These are phyloP conservation scores for Sphaeridia pumilis DNA, from an alignment of 2,888 invertebrate species.

Conservation along the genomic window DNA sequence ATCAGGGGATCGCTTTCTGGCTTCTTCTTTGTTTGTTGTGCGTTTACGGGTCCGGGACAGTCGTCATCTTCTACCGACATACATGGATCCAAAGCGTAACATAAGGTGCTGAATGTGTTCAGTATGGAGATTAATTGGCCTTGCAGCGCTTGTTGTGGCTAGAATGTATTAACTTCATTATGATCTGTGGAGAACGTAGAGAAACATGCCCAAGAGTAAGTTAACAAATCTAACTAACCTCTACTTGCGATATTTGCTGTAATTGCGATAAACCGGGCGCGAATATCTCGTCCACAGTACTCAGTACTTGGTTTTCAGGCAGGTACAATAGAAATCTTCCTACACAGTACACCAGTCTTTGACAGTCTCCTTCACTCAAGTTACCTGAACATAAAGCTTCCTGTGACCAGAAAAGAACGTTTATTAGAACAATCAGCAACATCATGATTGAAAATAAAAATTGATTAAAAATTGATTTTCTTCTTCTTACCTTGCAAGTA, in stretches of 20 bases:
- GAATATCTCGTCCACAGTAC: conserved; percentile 34
- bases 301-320: conserved; percentile 30
- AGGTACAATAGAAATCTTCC: conserved; percentile 31
- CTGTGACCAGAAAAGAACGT: conserved; percentile 15
- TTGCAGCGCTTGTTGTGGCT: conserved; percentile 29
- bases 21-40: conserved; percentile 16
- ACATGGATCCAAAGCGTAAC: conserved; percentile 28
- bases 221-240: conserved; percentile 16
- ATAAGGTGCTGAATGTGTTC: conserved; percentile 32
- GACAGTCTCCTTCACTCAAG: conserved; percentile 26
- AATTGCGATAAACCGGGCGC: conserved; percentile 29
- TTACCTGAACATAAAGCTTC: conserved; percentile 28
- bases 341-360: conserved; percentile 30
- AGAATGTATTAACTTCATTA: no score
- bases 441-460: no score
- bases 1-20: conserved; percentile 24
- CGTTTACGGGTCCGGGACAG: conserved; percentile 16
- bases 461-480: no score
- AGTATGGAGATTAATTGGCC: conserved; percentile 26
- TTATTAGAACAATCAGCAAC: background rate
- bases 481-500: conserved; percentile 30
- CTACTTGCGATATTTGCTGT: conserved; percentile 25
- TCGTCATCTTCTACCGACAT: conserved; percentile 24
- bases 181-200: background rate
- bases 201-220: background rate